Evolutionary conservation across 2,113 vertebrate species (phyloP), one percentile per base, ranked within the genome.

Genomic region (Nycticorax nycticorax): DNA sequence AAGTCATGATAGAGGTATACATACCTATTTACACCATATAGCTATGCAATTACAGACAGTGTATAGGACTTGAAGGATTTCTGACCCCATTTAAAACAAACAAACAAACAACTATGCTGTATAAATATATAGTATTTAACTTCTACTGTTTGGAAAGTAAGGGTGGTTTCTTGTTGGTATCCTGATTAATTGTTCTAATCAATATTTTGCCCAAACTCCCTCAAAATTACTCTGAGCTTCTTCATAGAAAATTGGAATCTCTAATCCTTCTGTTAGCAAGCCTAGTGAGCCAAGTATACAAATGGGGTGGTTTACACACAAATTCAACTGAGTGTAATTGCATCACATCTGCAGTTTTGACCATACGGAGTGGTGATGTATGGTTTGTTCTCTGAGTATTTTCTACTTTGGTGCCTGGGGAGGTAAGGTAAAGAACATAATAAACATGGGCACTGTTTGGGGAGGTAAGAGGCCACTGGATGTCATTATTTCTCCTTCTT

Each of bases 401-500:
- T 82, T 79, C 45, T 78, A 5, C 17, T 57, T 84, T 27, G 6
- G 18, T 80, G 55, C 3, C 21, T 84, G 43, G 30, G 20, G 22
- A 72, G 57, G 27, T 75, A 86, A 89, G 14, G 14, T 48, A 52
- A 81, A 56, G 37, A 66, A 57, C 4, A 22, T 8, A 78, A 57
- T 5, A 91, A 86, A 60, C 8, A 67, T 4, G 18, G 41, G 28
- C 52, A 66, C 20, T 47, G 9, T 56, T 62, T 74, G 41, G 9
- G 41, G 53, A 94, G 7, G 43, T 62, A 72, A 86, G 24, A 87
- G 64, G 57, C 73, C 77, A 66, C 74, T 79, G 88, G 93, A 87
- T 95, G 95, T 93, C 91, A 79, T 96, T 85, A 92, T 92, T 95
- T 90, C 68, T 95, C 77, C 66, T 78, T 50, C 76, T 92, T 10